Conservation (phyloP, 2,113 vertebrate species). For the Lates calcarifer region DNA sequence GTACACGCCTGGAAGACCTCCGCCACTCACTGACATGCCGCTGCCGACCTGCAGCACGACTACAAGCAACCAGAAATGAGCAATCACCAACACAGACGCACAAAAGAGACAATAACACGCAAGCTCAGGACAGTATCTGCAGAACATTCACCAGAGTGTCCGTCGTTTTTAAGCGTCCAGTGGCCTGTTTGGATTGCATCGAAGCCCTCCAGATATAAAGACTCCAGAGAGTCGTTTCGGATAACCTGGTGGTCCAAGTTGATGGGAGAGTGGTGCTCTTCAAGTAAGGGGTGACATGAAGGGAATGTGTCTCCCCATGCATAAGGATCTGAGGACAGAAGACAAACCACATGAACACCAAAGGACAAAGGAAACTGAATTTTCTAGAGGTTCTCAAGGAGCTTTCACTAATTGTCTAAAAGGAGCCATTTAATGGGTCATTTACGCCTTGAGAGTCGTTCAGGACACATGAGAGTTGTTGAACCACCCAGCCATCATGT, state of each 20-base stretch:
- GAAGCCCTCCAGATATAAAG: constrained; percentile 86
- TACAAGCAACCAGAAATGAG: constrained; percentile 38
- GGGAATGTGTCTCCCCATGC: constrained; percentile 76
- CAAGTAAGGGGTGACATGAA: constrained; percentile 71
- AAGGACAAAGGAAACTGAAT: too few relatives aligned
- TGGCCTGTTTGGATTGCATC: constrained; percentile 80
- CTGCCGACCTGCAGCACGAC: constrained; percentile 77
- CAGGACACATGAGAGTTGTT: too few relatives aligned
- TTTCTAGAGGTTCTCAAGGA: too few relatives aligned
- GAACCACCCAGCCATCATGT: too few relatives aligned
- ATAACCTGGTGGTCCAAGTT: constrained; percentile 82
- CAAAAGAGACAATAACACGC: rapidly evolving
- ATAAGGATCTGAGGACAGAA: constrained; percentile 69
- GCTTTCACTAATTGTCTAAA: too few relatives aligned
- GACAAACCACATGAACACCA: neutral
- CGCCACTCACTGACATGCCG: constrained; percentile 83
- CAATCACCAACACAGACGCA: neutral
- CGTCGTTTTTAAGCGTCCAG: constrained; percentile 87
- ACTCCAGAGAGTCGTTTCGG: constrained; percentile 74
- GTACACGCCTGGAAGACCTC: constrained; percentile 84
- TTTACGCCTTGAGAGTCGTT: too few relatives aligned
- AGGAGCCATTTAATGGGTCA: too few relatives aligned
- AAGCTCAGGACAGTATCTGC: rapidly evolving
- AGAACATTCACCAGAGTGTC: constrained; percentile 83
- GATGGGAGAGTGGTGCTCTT: constrained; percentile 87